Base-by-base conservation (phyloP, 2,113 vertebrate genomes). In the Phylloscopus trochilus region DNA sequence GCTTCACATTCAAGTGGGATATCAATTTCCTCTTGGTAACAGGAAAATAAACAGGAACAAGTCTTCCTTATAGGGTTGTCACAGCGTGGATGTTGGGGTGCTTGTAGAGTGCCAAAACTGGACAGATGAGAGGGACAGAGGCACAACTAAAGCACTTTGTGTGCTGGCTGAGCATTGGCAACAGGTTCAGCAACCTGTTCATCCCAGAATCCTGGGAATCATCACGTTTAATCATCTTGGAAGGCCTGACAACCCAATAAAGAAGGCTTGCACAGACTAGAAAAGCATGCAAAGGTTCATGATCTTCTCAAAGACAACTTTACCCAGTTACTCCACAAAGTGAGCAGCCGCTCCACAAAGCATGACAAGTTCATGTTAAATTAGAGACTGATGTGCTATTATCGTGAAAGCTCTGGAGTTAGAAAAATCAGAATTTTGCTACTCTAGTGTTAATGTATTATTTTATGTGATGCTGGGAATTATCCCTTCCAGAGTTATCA, bases 251-350 rank as follows among this genome's bases (percentile, higher is more conserved):
- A 94, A 91, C 96, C 93, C 22, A 0, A 93, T 44, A 92, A 94
- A 66, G 95, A 90, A 84, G 86, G 69, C 94, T 92, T 94, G 84
- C 20, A 39, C 68, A 79, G 83, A 86, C 68, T 7, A 79, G 78
- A 80, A 86, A 85, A 92, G 73, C 93, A 92, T 90, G 94, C 89
- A 89, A 49, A 93, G 64, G 62, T 44, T 81, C 26, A 82, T 56
- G 33, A 85, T 66, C 43, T 75, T 84, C 30, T 81, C 37, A 85
- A 91, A 69, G 87, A 76, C 52, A 76, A 78, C 39, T 89, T 79
- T 41, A 92, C 15, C 12, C 81, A n/a, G 66, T 68, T 68, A 56
- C 21, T 82, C 33, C 35, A 82, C 52, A 77, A 73, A 89, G 8
- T 2, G 19, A 89, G 62, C 53, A 75, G 85, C 64, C 0, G 0